These are phyloP conservation scores for Lissonota sp. DNA, from an alignment of 2,888 invertebrate species.

Conservation along the genomic window DNA sequence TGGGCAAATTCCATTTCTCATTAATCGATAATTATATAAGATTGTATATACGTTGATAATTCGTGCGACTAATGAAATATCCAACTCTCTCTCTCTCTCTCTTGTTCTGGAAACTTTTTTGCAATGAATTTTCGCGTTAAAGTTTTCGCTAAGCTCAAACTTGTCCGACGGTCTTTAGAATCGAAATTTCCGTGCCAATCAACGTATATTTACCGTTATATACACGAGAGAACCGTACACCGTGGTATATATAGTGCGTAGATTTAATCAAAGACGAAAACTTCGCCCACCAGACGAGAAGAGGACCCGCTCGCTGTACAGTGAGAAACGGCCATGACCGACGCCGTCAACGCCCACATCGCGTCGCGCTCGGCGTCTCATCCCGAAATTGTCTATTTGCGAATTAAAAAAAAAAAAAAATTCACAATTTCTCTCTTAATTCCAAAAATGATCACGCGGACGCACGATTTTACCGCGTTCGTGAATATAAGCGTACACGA, in stretches of 20 bases:
- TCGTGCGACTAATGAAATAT: too few species aligned
- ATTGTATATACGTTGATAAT: too few species aligned
- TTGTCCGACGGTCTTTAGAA: not conserved
- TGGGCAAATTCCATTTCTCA: too few species aligned
- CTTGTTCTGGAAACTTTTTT: not conserved
- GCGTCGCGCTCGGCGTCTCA: too few species aligned
- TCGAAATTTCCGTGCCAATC: not conserved
- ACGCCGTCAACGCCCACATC: conserved; percentile 49
- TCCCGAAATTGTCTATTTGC: too few species aligned
- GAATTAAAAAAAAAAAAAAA: conserved; percentile 30
- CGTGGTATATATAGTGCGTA: conserved; percentile 12
- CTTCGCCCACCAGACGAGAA: conserved; percentile 29
- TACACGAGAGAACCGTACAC: not conserved
- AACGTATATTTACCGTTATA: conserved; percentile 13
- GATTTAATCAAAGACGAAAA: conserved; percentile 52
- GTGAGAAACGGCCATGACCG: conserved; percentile 44
- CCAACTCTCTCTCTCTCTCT: too few species aligned
- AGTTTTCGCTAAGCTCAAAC: too few species aligned
- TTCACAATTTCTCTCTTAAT: conserved; percentile 32
- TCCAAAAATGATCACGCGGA: conserved; percentile 1
- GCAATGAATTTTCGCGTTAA: not conserved
- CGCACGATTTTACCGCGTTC: conserved; percentile 18
- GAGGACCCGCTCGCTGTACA: conserved; percentile 4
- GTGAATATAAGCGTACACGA: conserved; percentile 21
- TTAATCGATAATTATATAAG: too few species aligned